These are phyloP conservation scores for Lordiphosa clarofinis DNA, from an alignment of 1,140 invertebrate species.

Conservation along the genomic window DNA sequence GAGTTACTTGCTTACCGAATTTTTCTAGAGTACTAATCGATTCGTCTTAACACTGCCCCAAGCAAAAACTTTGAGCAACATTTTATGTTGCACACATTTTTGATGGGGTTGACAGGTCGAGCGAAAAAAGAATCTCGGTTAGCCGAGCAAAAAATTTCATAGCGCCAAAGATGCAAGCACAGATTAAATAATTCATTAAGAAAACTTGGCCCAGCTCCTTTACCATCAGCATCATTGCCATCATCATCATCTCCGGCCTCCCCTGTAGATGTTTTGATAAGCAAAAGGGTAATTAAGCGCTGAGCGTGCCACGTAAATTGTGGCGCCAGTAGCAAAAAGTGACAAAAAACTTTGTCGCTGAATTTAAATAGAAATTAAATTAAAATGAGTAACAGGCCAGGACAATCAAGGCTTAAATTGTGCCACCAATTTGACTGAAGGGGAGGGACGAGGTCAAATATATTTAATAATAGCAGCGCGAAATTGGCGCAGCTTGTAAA, in stretches of 20 bases:
- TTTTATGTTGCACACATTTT: conserved; percentile 26
- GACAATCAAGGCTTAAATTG: conserved; percentile 60
- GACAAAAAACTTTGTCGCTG: conserved; percentile 56
- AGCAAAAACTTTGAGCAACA: not conserved
- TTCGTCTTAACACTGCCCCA: not conserved
- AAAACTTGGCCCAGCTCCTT: conserved; percentile 46
- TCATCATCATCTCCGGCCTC: conserved; percentile 5
- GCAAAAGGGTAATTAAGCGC: conserved; percentile 69
- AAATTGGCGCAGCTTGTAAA: conserved; percentile 72
- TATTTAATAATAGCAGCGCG: conserved; percentile 61
- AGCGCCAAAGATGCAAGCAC: conserved; percentile 42
- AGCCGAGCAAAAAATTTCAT: conserved; percentile 44
- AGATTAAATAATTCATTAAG: conserved; percentile 77
- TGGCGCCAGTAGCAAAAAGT: conserved; percentile 20
- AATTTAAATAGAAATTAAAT: conserved; percentile 78
- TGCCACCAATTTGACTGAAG: conserved; percentile 52
- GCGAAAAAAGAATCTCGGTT: conserved; percentile 61
- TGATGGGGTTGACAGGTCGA: conserved; percentile 62
- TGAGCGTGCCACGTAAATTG: conserved; percentile 55
- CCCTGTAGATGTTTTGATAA: conserved; percentile 70
- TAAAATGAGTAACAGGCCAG: conserved; percentile 52
- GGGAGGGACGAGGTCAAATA: conserved; percentile 31
- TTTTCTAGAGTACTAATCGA: conserved; percentile 1
- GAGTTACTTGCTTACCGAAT: not conserved
- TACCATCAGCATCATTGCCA: conserved; percentile 8